Evolutionary conservation across 1,140 invertebrate genomes (phyloP).

Genomic region (Asbolus verrucosus): DNA sequence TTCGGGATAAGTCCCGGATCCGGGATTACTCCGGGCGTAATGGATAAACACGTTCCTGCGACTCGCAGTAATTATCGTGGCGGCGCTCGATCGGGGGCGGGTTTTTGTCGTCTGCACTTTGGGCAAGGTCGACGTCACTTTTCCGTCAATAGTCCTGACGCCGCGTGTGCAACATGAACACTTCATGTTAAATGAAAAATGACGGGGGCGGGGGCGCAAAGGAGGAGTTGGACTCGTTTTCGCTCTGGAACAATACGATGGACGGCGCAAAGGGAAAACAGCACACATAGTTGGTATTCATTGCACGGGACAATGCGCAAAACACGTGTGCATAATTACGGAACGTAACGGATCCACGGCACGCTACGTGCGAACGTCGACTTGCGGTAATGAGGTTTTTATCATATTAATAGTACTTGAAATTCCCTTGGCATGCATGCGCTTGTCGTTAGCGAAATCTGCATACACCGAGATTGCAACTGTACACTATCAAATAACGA

Average conservation of each 20-base stretch:
- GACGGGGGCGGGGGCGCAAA: constrained; percentile 1
- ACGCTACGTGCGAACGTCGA: constrained; percentile 39
- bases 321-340: constrained; percentile 53
- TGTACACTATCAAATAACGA: too few species aligned
- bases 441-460: not conserved
- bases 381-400: constrained; percentile 45
- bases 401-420: constrained; percentile 45
- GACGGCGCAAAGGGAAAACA: not conserved
- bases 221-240: constrained; percentile 12
- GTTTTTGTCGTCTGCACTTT: constrained; percentile 21
- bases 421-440: constrained; percentile 3
- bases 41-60: constrained; percentile 17
- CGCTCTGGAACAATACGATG: not conserved
- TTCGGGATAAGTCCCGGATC: constrained; percentile 30
- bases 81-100: not conserved
- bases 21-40: constrained; percentile 24
- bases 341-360: constrained; percentile 18
- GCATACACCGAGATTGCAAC: not conserved
- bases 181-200: constrained; percentile 33
- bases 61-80: constrained; percentile 22
- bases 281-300: constrained; percentile 45
- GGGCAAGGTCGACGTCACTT: constrained; percentile 34
- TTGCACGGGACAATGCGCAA: constrained; percentile 40
- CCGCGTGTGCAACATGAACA: constrained; percentile 11
- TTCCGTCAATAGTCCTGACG: not conserved